Percentiles rank a stretch among this genome's conserved stretches.
Evolutionary conservation across 2,113 vertebrate species (phyloP).

Genomic region (Brachypteracias leptosomus): DNA sequence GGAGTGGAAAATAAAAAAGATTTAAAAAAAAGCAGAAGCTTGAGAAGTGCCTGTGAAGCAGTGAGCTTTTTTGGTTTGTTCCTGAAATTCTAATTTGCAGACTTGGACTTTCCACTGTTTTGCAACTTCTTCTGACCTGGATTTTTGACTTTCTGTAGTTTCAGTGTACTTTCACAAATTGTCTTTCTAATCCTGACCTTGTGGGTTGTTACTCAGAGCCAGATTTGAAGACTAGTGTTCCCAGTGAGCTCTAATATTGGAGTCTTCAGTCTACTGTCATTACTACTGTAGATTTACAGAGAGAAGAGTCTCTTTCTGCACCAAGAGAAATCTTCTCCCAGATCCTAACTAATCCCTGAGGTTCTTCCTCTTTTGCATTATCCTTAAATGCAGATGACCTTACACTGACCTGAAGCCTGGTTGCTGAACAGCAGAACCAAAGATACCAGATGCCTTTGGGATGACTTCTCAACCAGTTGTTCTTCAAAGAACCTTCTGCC

Average conservation of each 20-base stretch:
- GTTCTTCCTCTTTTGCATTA: background rate
- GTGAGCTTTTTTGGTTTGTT: slow-evolving; percentile 49
- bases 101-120: slow-evolving; percentile 45
- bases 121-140: slow-evolving; percentile 33
- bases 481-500: background rate
- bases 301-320: background rate
- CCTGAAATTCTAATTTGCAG: slow-evolving; percentile 53
- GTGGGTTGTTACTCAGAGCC: background rate
- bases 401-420: background rate
- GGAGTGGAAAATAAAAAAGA: background rate
- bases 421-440: background rate
- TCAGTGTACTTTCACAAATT: background rate
- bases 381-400: background rate
- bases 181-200: background rate
- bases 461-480: background rate
- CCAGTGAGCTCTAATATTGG: background rate
- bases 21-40: slow-evolving; percentile 29
- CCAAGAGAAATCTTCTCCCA: background rate
- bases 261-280: background rate
- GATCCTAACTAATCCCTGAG: background rate
- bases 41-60: slow-evolving; percentile 7
- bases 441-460: background rate
- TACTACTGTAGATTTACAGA: background rate
- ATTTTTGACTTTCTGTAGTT: slow-evolving; percentile 1
- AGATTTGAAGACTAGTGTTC: background rate